phyloP scores from a whole-genome alignment of 2,888 invertebrate species.

The Sinodicranocentrus sp. region DNA sequence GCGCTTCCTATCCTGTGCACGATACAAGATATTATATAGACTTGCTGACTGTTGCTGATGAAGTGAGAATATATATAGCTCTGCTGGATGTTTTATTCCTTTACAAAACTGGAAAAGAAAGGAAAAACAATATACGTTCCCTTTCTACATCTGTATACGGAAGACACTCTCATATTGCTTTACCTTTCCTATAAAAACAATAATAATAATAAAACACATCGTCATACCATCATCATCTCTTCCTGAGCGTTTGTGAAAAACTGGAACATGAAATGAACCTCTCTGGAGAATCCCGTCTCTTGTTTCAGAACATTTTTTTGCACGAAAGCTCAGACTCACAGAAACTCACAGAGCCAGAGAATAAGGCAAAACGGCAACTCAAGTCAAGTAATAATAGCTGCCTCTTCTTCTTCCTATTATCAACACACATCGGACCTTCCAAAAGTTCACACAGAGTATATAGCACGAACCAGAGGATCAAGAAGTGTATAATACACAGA shows the following conservation, averaged over 20 bases:
- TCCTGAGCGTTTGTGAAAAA: constrained; percentile 29
- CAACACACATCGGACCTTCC: constrained; percentile 4
- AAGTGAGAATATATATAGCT: no score
- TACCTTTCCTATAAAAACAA: constrained; percentile 6
- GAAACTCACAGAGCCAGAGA: background rate
- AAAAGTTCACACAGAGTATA: background rate
- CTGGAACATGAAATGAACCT: constrained; percentile 53
- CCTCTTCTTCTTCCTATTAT: constrained; percentile 16
- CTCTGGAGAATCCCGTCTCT: constrained; percentile 51
- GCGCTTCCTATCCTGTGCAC: no score
- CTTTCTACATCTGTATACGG: background rate
- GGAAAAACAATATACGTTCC: background rate
- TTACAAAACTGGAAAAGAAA: no score
- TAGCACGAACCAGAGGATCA: constrained; percentile 24
- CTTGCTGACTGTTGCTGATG: no score
- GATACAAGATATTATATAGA: no score
- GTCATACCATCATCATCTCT: constrained; percentile 38
- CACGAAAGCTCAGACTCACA: constrained; percentile 9
- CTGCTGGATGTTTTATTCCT: no score
- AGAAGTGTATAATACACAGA: constrained; percentile 12
- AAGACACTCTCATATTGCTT: background rate
- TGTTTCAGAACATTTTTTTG: constrained; percentile 21
- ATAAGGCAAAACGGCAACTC: background rate
- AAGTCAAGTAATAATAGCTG: constrained; percentile 7
- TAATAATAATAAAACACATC: constrained; percentile 36